These are phyloP conservation scores for Mongoloraphidia duomilia DNA, from an alignment of 2,888 invertebrate genomes.

Conservation along the genomic window DNA sequence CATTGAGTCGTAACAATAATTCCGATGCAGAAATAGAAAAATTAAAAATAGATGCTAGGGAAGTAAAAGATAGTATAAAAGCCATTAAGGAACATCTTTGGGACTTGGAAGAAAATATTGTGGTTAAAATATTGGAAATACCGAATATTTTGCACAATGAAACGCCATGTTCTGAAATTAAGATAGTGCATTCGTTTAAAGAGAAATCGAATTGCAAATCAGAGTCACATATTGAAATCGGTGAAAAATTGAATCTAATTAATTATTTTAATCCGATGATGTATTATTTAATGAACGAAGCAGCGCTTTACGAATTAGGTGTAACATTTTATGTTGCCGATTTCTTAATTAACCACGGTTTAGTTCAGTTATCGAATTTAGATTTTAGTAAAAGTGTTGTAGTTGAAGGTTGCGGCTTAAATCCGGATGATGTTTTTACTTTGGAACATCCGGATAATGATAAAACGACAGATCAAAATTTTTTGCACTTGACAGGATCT, in stretches of 20 bases:
- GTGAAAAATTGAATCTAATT: conserved; percentile 34
- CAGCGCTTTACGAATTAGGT: conserved; percentile 55
- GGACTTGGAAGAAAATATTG: conserved; percentile 57
- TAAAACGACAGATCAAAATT: conserved; percentile 34
- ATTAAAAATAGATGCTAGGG: conserved; percentile 36
- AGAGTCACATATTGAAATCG: conserved; percentile 40
- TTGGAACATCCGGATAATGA: conserved; percentile 41
- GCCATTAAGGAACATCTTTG: conserved; percentile 46
- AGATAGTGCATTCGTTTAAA: conserved; percentile 20
- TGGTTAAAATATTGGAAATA: conserved; percentile 45
- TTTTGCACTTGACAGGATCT: conserved; percentile 61
- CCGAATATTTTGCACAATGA: conserved; percentile 53
- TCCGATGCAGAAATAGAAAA: conserved; percentile 32
- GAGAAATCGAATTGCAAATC: conserved; percentile 25
- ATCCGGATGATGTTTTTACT: conserved; percentile 46
- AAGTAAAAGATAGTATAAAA: conserved; percentile 33
- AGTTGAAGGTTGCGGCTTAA: conserved; percentile 54
- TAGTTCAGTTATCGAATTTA: conserved; percentile 53
- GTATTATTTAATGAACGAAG: conserved; percentile 50
- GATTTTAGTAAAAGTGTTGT: conserved; percentile 65
- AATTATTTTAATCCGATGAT: conserved; percentile 41
- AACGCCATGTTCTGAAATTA: conserved; percentile 37
- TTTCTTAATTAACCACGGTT: conserved; percentile 34
- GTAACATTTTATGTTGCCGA: conserved; percentile 37
- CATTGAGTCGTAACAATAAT: conserved; percentile 24